Evolutionary conservation across 2,888 invertebrate genomes (phyloP).

Genomic region (Galeopsomyia nigrocyanea): DNA sequence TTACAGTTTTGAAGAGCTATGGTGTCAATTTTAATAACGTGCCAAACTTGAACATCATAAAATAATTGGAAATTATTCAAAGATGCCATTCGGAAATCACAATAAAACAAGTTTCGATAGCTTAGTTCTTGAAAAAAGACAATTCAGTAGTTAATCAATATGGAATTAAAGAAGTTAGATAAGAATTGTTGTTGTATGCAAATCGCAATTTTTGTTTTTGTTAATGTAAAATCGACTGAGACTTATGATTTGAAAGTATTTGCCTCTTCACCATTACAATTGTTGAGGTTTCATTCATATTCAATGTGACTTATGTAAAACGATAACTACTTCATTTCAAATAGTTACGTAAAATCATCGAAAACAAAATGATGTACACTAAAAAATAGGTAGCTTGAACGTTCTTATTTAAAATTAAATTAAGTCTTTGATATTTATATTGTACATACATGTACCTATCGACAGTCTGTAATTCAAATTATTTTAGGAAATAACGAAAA

Average conservation of each 20-base stretch:
- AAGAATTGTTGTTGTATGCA: neutral
- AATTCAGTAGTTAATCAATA: neutral
- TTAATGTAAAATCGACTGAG: conserved; percentile 39
- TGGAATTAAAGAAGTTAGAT: conserved; percentile 21
- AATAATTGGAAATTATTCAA: conserved; percentile 43
- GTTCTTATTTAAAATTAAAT: neutral
- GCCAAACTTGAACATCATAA: conserved; percentile 54
- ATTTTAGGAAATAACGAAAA: conserved; percentile 3
- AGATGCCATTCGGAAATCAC: conserved; percentile 53
- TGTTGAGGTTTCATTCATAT: conserved; percentile 24
- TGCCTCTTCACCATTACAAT: conserved; percentile 19
- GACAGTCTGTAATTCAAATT: conserved; percentile 7
- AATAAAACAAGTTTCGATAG: conserved; percentile 1
- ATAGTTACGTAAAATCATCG: too few species aligned
- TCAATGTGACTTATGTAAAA: conserved; percentile 22
- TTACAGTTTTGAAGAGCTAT: neutral
- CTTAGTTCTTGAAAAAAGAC: conserved; percentile 2
- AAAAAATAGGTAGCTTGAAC: too few species aligned
- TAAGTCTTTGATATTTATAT: conserved; percentile 26
- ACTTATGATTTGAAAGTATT: conserved; percentile 38
- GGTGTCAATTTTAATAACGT: conserved; percentile 51
- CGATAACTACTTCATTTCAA: conserved; percentile 11
- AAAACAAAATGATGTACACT: too few species aligned
- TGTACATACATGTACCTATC: conserved; percentile 19
- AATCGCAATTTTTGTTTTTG: conserved; percentile 24